Percentiles rank a stretch among this genome's conserved stretches.
Conservation (phyloP, 2,888 invertebrate species). For the Acleris laterana region DNA sequence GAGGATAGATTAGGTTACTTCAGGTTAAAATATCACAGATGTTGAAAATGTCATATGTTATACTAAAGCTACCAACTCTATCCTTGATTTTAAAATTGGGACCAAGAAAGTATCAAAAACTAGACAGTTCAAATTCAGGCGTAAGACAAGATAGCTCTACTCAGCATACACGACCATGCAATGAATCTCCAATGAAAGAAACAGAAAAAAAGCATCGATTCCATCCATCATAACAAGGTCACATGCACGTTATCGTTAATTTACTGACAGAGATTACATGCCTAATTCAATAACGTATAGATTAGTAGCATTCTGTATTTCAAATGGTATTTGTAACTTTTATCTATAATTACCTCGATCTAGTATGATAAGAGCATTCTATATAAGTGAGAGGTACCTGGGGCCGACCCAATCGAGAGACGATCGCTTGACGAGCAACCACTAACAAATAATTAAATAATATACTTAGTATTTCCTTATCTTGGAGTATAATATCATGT, state of each 20-base stretch:
- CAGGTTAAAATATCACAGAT: too few species aligned
- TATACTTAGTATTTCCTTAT: background rate
- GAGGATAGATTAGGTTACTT: too few species aligned
- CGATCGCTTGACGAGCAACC: background rate
- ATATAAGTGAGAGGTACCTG: slow-evolving; percentile 28
- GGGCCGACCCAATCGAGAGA: slow-evolving; percentile 17
- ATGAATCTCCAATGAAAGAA: slow-evolving; percentile 65
- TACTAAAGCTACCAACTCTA: too few species aligned
- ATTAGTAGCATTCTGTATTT: slow-evolving; percentile 35
- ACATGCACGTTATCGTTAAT: slow-evolving; percentile 53
- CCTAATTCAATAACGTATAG: slow-evolving; percentile 29
- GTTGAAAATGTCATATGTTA: too few species aligned
- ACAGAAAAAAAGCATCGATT: slow-evolving; percentile 57
- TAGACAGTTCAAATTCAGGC: slow-evolving; percentile 48
- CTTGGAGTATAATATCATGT: slow-evolving; percentile 3
- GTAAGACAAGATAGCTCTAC: slow-evolving; percentile 53
- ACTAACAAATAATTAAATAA: slow-evolving; percentile 3
- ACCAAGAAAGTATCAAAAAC: background rate
- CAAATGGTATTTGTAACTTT: slow-evolving; percentile 13
- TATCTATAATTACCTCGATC: slow-evolving; percentile 32
- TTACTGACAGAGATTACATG: slow-evolving; percentile 29
- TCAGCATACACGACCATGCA: slow-evolving; percentile 66
- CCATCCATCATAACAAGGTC: slow-evolving; percentile 40
- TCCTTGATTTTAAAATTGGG: too few species aligned
- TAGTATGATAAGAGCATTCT: slow-evolving; percentile 26